These are phyloP conservation scores for Macroglossus sobrinus DNA, from an alignment of 2,113 vertebrate species.

Conservation along the genomic window DNA sequence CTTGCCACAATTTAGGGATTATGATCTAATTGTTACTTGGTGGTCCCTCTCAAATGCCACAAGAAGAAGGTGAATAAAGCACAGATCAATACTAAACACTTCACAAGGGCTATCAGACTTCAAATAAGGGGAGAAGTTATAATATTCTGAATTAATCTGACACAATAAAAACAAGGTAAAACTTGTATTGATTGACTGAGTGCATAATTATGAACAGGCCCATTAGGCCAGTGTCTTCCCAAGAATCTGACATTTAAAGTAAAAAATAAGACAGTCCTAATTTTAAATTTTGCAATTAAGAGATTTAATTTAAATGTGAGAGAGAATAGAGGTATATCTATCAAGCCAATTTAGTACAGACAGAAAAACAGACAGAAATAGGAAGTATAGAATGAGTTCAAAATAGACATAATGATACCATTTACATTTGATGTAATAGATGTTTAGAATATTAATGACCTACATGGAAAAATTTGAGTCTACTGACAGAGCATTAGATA, in stretches of 20 bases:
- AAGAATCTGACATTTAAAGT: slow-evolving; percentile 65
- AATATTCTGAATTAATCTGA: background rate
- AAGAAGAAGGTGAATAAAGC: slow-evolving; percentile 25
- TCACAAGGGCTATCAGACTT: background rate
- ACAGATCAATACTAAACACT: background rate
- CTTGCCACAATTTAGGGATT: slow-evolving; percentile 18
- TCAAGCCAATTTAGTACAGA: slow-evolving; percentile 52
- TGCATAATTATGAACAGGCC: slow-evolving; percentile 50
- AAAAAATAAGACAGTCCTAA: slow-evolving; percentile 55
- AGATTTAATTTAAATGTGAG: slow-evolving; percentile 60
- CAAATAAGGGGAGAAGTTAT: background rate
- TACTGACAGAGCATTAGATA: slow-evolving; percentile 25
- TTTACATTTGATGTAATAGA: slow-evolving; percentile 56
- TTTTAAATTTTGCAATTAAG: slow-evolving; percentile 68
- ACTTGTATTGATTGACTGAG: slow-evolving; percentile 37
- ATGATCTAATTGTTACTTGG: background rate
- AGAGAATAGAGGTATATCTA: slow-evolving; percentile 57
- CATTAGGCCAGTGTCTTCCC: slow-evolving; percentile 55
- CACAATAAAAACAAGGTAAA: slow-evolving; percentile 36
- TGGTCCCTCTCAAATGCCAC: slow-evolving; percentile 37
- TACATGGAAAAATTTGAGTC: slow-evolving; percentile 1
- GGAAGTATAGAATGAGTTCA: slow-evolving; percentile 58
- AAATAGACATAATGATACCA: slow-evolving; percentile 64
- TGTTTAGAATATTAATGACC: slow-evolving; percentile 65
- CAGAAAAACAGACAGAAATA: slow-evolving; percentile 64